These are phyloP conservation scores for Amphimedon queenslandica DNA, from an alignment of 37 sponge, comb jelly and placozoan genomes.

Conservation along the genomic window DNA sequence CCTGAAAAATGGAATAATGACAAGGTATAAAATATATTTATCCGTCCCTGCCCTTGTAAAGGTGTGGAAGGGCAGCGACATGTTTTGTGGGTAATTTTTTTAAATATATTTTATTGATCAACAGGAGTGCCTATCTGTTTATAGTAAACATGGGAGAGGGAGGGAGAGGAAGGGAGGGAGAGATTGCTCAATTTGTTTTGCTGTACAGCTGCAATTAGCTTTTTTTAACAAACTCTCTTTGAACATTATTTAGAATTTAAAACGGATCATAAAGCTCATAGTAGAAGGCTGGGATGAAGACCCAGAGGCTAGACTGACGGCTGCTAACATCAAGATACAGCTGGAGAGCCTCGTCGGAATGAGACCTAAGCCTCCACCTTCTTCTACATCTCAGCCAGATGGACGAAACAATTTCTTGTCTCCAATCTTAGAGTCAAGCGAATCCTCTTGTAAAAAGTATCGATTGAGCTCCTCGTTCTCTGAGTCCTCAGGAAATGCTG, in stretches of 20 bases:
- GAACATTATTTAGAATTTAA: constrained; percentile 24
- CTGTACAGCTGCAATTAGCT: too few relatives aligned
- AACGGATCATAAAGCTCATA: constrained; percentile 25
- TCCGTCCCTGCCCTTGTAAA: constrained; percentile 57
- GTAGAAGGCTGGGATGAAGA: constrained; percentile 82
- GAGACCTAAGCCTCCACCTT: background rate
- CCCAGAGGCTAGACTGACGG: constrained; percentile 76
- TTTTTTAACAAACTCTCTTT: too few relatives aligned
- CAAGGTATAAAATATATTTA: constrained; percentile 44
- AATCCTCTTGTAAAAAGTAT: background rate
- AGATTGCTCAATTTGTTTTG: too few relatives aligned
- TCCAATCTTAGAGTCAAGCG: background rate
- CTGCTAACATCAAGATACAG: constrained; percentile 32
- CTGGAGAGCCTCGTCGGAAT: constrained; percentile 20
- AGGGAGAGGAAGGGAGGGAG: background rate
- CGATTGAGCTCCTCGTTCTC: background rate
- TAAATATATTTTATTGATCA: too few relatives aligned
- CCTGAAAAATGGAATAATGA: constrained; percentile 56
- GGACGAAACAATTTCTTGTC: background rate
- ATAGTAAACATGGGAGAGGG: background rate
- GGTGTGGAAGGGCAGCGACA: too few relatives aligned
- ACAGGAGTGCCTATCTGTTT: background rate
- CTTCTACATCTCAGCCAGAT: background rate
- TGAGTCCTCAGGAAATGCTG: too few relatives aligned
- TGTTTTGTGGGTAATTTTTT: too few relatives aligned